Evolutionary conservation across 2,888 invertebrate species (phyloP).

Genomic region (Mamestra brassicae): DNA sequence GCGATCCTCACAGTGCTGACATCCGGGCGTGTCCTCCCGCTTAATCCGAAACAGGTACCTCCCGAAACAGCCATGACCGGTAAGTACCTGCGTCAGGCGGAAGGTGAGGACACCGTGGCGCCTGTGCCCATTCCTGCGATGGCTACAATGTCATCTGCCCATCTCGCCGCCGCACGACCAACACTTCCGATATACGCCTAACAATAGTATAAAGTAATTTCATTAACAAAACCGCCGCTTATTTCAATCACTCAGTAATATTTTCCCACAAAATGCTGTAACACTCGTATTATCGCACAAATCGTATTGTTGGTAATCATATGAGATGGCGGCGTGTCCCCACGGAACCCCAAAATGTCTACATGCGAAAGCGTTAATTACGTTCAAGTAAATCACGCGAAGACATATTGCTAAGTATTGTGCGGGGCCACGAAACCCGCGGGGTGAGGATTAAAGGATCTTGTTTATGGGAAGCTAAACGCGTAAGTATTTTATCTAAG

Average conservation of each 20-base stretch:
- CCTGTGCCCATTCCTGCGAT: too few relatives aligned
- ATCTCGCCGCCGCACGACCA: too few relatives aligned
- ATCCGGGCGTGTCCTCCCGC: too few relatives aligned
- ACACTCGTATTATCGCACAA: slow-evolving; percentile 45
- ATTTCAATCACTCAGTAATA: slow-evolving; percentile 17
- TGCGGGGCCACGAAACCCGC: slow-evolving; percentile 69
- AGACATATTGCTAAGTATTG: slow-evolving; percentile 84
- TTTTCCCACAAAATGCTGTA: slow-evolving; percentile 35
- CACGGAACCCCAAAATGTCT: slow-evolving; percentile 77
- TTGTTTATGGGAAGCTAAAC: not conserved
- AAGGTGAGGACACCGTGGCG: too few relatives aligned
- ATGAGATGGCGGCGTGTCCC: slow-evolving; percentile 66
- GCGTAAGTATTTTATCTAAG: too few relatives aligned
- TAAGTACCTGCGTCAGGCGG: too few relatives aligned
- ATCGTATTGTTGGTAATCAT: slow-evolving; percentile 65
- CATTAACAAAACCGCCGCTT: slow-evolving; percentile 1
- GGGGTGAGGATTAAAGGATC: not conserved
- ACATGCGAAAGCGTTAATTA: slow-evolving; percentile 84
- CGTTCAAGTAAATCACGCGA: slow-evolving; percentile 86
- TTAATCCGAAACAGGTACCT: too few relatives aligned
- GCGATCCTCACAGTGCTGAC: too few relatives aligned
- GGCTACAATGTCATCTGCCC: too few relatives aligned
- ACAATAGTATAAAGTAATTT: not conserved
- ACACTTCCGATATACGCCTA: too few relatives aligned
- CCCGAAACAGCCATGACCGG: too few relatives aligned